phyloP scores from a whole-genome alignment of 2,113 vertebrate genomes.

The Chloropsis cyanopogon region DNA sequence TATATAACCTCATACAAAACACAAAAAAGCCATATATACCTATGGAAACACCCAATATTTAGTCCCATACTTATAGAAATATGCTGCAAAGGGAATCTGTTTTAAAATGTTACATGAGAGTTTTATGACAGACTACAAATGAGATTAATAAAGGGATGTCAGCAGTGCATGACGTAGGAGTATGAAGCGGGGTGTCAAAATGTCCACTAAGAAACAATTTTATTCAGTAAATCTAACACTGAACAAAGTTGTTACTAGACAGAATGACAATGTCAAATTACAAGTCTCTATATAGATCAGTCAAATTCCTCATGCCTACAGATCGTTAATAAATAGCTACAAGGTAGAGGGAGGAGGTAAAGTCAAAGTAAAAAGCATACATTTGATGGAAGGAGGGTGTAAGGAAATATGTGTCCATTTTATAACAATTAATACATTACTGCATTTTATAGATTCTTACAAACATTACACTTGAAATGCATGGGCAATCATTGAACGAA shows the following conservation, averaged over 20 bases:
- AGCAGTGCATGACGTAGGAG: constrained; percentile 30
- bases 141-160: constrained; percentile 62
- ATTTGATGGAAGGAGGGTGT: background rate
- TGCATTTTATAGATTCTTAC: constrained; percentile 23
- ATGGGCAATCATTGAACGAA: constrained; percentile 42
- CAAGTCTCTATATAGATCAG: constrained; percentile 38
- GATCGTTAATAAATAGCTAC: constrained; percentile 34
- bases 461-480: constrained; percentile 46
- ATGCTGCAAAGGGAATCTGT: background rate
- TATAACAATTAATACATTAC: constrained; percentile 48
- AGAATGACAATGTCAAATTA: constrained; percentile 63
- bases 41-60: background rate
- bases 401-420: background rate
- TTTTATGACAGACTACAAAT: constrained; percentile 49
- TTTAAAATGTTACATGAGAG: background rate
- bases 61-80: background rate
- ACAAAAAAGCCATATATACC: background rate
- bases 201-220: constrained; percentile 45
- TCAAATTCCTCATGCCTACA: constrained; percentile 36
- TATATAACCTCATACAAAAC: background rate
- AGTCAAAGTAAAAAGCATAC: background rate
- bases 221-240: constrained; percentile 52
- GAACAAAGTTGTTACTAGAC: constrained; percentile 38
- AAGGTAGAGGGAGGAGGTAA: background rate
- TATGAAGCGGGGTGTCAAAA: constrained; percentile 52